phyloP scores from a whole-genome alignment of 2,113 vertebrate genomes.

The Vanacampus margaritifer region DNA sequence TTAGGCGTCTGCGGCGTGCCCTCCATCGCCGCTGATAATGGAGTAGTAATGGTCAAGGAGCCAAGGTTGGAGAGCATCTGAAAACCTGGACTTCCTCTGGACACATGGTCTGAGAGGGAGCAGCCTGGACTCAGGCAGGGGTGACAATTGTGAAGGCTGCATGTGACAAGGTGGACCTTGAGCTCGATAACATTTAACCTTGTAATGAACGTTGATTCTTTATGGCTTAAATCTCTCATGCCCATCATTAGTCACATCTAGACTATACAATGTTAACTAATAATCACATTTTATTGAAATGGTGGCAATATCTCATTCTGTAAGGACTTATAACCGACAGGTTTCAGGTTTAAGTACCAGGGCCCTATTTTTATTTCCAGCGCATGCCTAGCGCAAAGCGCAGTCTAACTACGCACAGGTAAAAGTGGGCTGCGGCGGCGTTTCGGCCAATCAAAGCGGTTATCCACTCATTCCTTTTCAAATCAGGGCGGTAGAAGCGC shows the following conservation, averaged over 20 bases:
- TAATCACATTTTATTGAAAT: neutral
- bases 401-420: too few relatives aligned
- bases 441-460: too few relatives aligned
- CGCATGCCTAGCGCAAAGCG: too few relatives aligned
- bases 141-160: neutral
- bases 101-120: slow-evolving; percentile 30
- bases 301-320: neutral
- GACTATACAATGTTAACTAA: neutral
- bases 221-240: neutral
- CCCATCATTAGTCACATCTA: neutral
- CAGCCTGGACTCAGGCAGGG: slow-evolving; percentile 15
- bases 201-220: neutral
- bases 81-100: slow-evolving; percentile 55
- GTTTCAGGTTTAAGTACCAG: neutral
- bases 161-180: neutral
- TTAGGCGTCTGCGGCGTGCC: slow-evolving; percentile 70
- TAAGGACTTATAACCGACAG: neutral
- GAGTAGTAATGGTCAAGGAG: slow-evolving; percentile 74
- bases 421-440: too few relatives aligned
- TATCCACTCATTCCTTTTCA: too few relatives aligned
- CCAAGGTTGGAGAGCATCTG: slow-evolving; percentile 52
- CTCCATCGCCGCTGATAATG: slow-evolving; percentile 69
- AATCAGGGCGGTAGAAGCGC: too few relatives aligned
- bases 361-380: too few relatives aligned
- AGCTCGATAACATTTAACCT: neutral